Evolutionary conservation across 2,888 invertebrate genomes (phyloP), one percentile per base, ranked within the genome.

Genomic region (Agriopis leucophaearia): DNA sequence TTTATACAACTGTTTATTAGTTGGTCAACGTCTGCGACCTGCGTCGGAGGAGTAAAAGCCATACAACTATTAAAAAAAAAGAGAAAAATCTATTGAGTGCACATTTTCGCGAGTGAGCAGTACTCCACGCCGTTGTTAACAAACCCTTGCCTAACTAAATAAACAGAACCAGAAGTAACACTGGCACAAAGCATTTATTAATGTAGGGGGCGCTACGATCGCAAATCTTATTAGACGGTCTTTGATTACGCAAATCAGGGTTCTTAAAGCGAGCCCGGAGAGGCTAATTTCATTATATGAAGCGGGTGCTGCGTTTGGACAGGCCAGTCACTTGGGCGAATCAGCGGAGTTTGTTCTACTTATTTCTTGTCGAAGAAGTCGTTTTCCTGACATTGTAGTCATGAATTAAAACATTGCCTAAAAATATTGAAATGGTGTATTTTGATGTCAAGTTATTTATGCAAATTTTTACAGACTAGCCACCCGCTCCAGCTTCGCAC

Each of bases 231-330:
- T 88, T 86, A 87, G 79, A 68, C 78, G 84, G 81, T 87, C 89
- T 91, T 92, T 92, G 91, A 92, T 90, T 90, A 86, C 83, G 84
- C 86, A 86, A 88, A 89, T 89, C 88, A 85, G 83, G 78, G 82
- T 85, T 86, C 89, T 88, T 88, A 88, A 84, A 85, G 79, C 85
- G 81, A 77, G 77, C 75, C 78, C 80, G 76, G 81, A 72, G 72
- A 74, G 75, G 78, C 79, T 91, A 90, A 91, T 88, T 84, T 81
- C 78, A 84, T 91, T 91, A 90, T 77, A 73, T 76, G 78, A 74
- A 63, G 78, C 74, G 75, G 71, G 69, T 70, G 81, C 74, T 64
- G 66, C 72, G 72, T 78, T 80, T 57, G 59, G 44, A 36, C 64
- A n/a, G 55, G 64, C 27, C 18, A 70, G 68, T 60, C 1, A 60